Evolutionary conservation across 2,888 invertebrate genomes (phyloP).

Genomic region (Eudemis profundana): DNA sequence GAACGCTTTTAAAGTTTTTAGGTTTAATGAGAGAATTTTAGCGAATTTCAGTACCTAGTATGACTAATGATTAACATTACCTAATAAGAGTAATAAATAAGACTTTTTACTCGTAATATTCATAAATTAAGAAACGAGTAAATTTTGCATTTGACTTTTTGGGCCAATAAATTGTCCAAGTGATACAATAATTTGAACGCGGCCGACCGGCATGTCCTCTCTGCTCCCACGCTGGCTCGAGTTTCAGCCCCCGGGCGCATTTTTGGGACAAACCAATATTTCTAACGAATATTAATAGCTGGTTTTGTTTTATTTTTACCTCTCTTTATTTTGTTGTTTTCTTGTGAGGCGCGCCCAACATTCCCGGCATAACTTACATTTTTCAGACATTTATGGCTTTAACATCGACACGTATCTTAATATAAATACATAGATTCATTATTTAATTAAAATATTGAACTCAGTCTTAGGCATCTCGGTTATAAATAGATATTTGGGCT

Average conservation of each 20-base stretch:
- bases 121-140: slow-evolving; percentile 11
- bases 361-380: slow-evolving; percentile 66
- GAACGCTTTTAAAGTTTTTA: not conserved
- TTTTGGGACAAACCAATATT: slow-evolving; percentile 85
- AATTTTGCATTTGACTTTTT: slow-evolving; percentile 11
- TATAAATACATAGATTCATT: slow-evolving; percentile 2
- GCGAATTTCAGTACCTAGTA: not conserved
- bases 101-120: not conserved
- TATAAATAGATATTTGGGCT: too few species aligned
- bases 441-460: slow-evolving; percentile 8
- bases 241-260: slow-evolving; percentile 82
- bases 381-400: slow-evolving; percentile 52
- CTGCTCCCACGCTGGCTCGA: slow-evolving; percentile 76
- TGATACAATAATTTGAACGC: slow-evolving; percentile 47
- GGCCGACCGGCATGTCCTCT: slow-evolving; percentile 67
- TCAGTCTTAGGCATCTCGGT: not conserved
- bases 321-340: slow-evolving; percentile 68
- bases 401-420: slow-evolving; percentile 24
- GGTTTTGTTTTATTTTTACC: slow-evolving; percentile 74
- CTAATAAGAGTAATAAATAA: too few species aligned
- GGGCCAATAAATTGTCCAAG: slow-evolving; percentile 57
- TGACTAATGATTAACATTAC: too few species aligned
- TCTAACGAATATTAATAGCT: slow-evolving; percentile 84
- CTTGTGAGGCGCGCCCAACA: slow-evolving; percentile 64
- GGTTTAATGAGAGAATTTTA: not conserved